Base-by-base conservation (phyloP, 2,888 invertebrate species). In the Electrophaes corylata region DNA sequence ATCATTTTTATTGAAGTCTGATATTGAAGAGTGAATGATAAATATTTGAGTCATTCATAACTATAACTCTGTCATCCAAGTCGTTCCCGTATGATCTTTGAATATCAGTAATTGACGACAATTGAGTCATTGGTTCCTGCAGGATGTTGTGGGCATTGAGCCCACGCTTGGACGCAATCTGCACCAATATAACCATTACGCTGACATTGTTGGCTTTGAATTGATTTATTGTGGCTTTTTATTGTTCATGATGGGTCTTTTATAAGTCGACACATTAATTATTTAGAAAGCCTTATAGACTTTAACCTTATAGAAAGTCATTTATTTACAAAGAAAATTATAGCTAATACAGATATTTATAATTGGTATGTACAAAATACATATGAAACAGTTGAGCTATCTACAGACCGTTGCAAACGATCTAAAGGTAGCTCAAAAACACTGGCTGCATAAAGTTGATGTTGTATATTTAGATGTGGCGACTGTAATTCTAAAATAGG, bases 91-190 rank as follows among this genome's bases (percentile, higher is more conserved):
- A 47, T 43, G 43, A 52, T 63, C 57, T 62, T 60, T 57, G 56
- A 48, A 55, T 52, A 57, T 56, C 53, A 50, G 55, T 58, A 65
- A 67, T 67, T 67, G 65, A 39, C 26, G 31, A 50, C 62, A 67
- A 67, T 67, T 67, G 65, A 64, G 39, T 62, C 55, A 59, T 55
- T 50, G 64, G 43, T 63, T 53, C 56, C 59, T 59, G 54, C 62
- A 65, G 67, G 67, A 67, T 64, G 62, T 64, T 59, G 67, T 65
- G 65, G 62, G 67, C 60, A 61, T 62, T 62, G 62, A 58, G 58
- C 67, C 65, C 64, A 67, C 65, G 63, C 59, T 11, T 57, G 60
- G 64, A 52, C 56, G 55, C 62, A 66, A 63, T 67, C 62, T 62
- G 60, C 65, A 63, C 63, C 66, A 63, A 62, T 64, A 55, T 47